These are phyloP conservation scores for Amniataba percoides DNA, from an alignment of 2,797 vertebrate species.

Conservation along the genomic window DNA sequence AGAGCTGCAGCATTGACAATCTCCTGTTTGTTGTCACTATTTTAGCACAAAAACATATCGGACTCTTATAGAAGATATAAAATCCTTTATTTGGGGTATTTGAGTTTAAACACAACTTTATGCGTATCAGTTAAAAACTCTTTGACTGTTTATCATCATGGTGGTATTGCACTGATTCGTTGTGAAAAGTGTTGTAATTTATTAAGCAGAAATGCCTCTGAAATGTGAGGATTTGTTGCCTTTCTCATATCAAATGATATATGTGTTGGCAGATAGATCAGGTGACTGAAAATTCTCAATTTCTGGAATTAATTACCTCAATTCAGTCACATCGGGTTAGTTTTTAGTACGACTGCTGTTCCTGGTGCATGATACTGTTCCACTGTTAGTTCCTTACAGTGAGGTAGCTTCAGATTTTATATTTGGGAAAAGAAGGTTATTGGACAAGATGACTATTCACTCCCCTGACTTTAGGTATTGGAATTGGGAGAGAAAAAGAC, in stretches of 20 bases:
- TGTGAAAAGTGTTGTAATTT: too few species aligned
- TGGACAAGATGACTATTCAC: neutral
- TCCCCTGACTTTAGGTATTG: neutral
- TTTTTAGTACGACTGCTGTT: neutral
- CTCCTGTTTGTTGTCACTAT: neutral
- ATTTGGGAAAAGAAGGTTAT: neutral
- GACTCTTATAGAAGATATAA: neutral
- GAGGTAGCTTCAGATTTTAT: neutral
- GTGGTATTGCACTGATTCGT: neutral
- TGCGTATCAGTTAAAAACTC: neutral
- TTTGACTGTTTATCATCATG: neutral
- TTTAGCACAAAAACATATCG: conserved; percentile 7
- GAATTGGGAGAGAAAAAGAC: neutral
- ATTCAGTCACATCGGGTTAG: neutral
- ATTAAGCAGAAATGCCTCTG: neutral
- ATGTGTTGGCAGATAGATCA: neutral
- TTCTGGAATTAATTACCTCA: neutral
- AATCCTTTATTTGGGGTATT: neutral
- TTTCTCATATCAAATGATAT: neutral
- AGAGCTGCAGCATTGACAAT: conserved; percentile 14
- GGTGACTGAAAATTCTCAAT: neutral
- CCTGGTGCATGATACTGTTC: neutral
- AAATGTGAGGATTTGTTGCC: neutral
- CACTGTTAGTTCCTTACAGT: neutral
- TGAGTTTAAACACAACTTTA: neutral